phyloP scores from a whole-genome alignment of 2,888 invertebrate species.

The Nephrotoma guestfalica region DNA sequence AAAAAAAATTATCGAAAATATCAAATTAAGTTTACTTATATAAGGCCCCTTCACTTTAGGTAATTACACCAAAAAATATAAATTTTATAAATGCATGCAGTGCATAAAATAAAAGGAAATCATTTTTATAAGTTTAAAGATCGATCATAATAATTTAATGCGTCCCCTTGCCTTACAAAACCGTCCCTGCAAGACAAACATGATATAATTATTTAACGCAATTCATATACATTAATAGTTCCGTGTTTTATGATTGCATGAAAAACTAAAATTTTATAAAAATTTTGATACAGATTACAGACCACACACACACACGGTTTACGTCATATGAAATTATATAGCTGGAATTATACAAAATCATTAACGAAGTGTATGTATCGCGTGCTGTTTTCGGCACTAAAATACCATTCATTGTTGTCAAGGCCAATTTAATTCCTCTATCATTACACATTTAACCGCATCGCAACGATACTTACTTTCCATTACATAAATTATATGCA shows the following conservation, averaged over 20 bases:
- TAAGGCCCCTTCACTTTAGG: not conserved
- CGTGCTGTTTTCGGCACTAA: not conserved
- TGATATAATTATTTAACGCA: too few species aligned
- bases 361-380: not conserved
- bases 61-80: not conserved
- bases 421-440: not conserved
- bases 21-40: not conserved
- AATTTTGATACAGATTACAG: not conserved
- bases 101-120: not conserved
- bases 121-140: not conserved
- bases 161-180: too few species aligned
- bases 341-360: not conserved
- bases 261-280: not conserved
- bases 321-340: not conserved
- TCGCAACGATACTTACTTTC: not conserved
- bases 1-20: not conserved
- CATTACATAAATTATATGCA: not conserved
- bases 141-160: not conserved
- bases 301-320: not conserved
- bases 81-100: not conserved
- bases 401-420: not conserved
- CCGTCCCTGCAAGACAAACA: too few species aligned
- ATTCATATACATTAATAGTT: too few species aligned
- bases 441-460: not conserved
- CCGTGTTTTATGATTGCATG: too few species aligned